Evolutionary conservation across 2,888 invertebrate species (phyloP).

Genomic region (Fragum sueziense): DNA sequence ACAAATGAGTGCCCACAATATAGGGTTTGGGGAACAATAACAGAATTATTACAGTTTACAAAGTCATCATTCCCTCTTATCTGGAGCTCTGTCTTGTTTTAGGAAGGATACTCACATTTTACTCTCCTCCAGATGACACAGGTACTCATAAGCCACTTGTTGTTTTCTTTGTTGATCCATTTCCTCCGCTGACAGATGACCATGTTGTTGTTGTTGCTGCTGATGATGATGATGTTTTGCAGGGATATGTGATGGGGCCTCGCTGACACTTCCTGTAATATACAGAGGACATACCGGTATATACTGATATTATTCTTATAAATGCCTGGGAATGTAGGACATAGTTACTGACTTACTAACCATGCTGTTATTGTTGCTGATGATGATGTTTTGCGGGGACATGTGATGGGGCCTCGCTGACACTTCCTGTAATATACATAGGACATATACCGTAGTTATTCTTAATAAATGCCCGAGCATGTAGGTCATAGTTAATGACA

Average conservation of each 20-base stretch:
- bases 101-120: constrained; percentile 87
- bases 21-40: no score
- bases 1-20: no score
- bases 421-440: constrained; percentile 29
- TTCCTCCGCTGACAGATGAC: constrained; percentile 86
- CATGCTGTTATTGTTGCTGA: constrained; percentile 58
- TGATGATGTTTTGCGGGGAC: not conserved
- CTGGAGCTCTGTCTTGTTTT: no score
- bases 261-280: constrained; percentile 26
- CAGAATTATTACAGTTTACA: no score
- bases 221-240: not conserved
- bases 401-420: constrained; percentile 15
- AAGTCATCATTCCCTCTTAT: no score
- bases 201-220: constrained; percentile 59
- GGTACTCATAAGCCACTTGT: constrained; percentile 90
- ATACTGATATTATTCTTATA: no score
- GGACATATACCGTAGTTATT: no score
- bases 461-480: no score
- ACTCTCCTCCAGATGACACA: constrained; percentile 91
- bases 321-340: no score
- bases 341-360: no score
- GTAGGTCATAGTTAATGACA: no score
- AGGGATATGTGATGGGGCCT: constrained; percentile 6
- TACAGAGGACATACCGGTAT: no score
- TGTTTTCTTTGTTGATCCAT: constrained; percentile 89